phyloP scores from a whole-genome alignment of 2,113 vertebrate genomes.

The Micronisus gabar region DNA sequence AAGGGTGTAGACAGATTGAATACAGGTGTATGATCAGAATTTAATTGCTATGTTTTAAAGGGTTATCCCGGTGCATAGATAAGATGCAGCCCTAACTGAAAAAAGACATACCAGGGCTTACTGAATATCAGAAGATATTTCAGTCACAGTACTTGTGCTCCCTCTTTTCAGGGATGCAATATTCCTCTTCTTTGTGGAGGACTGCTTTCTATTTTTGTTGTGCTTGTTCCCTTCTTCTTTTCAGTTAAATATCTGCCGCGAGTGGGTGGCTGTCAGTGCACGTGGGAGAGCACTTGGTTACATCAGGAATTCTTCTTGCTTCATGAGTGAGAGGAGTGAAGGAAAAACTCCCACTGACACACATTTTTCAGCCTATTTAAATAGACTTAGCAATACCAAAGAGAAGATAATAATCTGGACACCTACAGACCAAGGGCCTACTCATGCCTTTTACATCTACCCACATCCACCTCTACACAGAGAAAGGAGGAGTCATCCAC shows the following conservation, averaged over 20 bases:
- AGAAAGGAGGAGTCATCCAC: background rate
- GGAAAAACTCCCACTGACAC: slow-evolving; percentile 8
- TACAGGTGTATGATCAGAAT: background rate
- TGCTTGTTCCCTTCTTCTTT: background rate
- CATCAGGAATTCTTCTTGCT: slow-evolving; percentile 9
- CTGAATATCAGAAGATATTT: background rate
- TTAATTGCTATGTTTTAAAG: background rate
- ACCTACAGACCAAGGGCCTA: background rate
- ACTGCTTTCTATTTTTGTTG: background rate
- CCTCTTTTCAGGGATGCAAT: background rate
- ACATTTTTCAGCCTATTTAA: slow-evolving; percentile 1
- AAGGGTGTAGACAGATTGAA: background rate
- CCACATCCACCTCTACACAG: background rate
- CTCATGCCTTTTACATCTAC: background rate
- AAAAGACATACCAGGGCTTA: background rate
- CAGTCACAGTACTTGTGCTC: background rate
- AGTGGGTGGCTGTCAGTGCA: background rate
- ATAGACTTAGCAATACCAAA: background rate
- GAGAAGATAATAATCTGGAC: background rate
- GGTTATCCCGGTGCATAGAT: background rate
- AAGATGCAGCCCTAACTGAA: background rate
- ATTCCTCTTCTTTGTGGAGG: background rate
- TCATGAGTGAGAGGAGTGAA: slow-evolving; percentile 28
- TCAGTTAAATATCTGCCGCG: background rate
- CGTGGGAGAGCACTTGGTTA: slow-evolving; percentile 15